These are phyloP conservation scores for Microctonus aethiopoides DNA, from an alignment of 2,888 invertebrate species.

Conservation along the genomic window DNA sequence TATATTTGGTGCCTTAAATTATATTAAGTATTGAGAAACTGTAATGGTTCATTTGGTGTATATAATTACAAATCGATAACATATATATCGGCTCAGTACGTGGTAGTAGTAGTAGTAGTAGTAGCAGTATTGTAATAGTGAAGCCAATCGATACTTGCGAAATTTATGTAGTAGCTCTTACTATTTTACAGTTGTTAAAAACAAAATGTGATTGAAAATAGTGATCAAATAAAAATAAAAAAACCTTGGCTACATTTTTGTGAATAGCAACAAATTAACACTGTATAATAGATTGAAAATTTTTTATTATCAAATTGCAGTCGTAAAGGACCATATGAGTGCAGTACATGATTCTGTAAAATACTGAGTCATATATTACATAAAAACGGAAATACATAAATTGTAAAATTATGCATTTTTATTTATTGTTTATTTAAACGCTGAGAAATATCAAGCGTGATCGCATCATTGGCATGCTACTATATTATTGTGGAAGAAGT, in stretches of 20 bases:
- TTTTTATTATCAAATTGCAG: neutral
- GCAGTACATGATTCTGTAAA: neutral
- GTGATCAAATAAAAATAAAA: neutral
- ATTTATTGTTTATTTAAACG: neutral
- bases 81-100: too few species aligned
- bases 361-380: neutral
- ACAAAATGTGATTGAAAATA: neutral
- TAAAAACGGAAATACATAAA: neutral
- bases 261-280: too few species aligned
- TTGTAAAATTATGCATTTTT: neutral
- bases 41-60: neutral
- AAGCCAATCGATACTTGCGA: conserved; percentile 9
- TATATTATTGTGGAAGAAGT: neutral
- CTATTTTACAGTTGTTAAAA: neutral
- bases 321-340: neutral
- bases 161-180: conserved; percentile 7
- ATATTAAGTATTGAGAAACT: neutral
- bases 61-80: too few species aligned
- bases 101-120: neutral
- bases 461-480: neutral
- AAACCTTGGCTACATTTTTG: neutral
- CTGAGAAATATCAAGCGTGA: neutral
- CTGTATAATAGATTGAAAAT: too few species aligned
- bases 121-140: neutral
- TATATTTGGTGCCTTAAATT: neutral